phyloP scores from a whole-genome alignment of 2,888 invertebrate genomes.

The Heliconius hortense region DNA sequence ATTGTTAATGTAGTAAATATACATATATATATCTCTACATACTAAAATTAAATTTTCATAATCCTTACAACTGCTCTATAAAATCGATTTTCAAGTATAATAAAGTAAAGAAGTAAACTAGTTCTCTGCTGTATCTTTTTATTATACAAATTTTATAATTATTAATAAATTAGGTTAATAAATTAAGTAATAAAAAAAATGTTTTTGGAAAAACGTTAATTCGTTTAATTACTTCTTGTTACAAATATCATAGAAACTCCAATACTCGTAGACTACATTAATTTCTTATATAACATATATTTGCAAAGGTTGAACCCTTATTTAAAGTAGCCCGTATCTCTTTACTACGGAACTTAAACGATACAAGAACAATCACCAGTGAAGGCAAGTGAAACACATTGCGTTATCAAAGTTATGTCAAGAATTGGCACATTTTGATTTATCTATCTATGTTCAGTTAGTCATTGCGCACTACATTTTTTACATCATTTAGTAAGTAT shows the following conservation, averaged over 20 bases:
- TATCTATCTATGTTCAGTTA: neutral
- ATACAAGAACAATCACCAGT: neutral
- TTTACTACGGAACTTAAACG: neutral
- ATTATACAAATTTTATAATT: too few species aligned
- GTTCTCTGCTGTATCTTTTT: neutral
- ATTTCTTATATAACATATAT: too few species aligned
- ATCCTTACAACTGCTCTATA: neutral
- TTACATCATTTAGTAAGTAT: neutral
- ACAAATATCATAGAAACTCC: too few species aligned
- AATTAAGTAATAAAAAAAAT: too few species aligned
- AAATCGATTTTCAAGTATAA: neutral
- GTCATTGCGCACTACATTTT: neutral
- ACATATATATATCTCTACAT: neutral
- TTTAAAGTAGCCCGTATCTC: too few species aligned
- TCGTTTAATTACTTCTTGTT: too few species aligned
- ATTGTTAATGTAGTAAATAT: neutral
- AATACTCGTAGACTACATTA: too few species aligned
- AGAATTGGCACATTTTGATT: neutral
- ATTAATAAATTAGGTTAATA: too few species aligned
- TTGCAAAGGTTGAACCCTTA: too few species aligned
- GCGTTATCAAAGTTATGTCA: slow-evolving; percentile 6
- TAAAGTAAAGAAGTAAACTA: slow-evolving; percentile 2
- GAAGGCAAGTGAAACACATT: neutral
- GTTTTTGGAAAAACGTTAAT: too few species aligned
- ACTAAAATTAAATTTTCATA: neutral